These are phyloP conservation scores for Callimorpha dominula DNA, from an alignment of 2,888 invertebrate genomes.

Conservation along the genomic window DNA sequence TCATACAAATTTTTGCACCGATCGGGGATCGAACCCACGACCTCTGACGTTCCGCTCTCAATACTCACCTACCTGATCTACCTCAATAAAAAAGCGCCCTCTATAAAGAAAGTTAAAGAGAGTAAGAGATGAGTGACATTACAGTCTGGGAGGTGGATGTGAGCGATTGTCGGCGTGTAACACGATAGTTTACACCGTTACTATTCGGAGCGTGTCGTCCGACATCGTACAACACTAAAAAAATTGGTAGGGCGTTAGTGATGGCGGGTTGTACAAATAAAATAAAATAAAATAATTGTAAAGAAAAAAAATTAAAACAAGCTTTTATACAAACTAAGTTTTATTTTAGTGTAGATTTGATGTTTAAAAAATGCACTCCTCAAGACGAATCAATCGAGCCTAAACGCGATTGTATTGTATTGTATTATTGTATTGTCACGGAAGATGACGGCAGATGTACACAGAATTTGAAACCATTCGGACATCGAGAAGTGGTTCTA, in stretches of 20 bases:
- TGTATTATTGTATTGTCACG: no score
- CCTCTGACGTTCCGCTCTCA: no score
- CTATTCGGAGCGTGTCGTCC: slow-evolving; percentile 52
- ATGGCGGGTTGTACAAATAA: slow-evolving; percentile 7
- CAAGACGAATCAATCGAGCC: no score
- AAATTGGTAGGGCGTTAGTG: slow-evolving; percentile 22
- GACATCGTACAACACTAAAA: slow-evolving; percentile 39
- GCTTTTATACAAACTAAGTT: no score
- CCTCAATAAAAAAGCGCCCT: not conserved
- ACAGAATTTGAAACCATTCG: no score
- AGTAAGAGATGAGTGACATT: slow-evolving; percentile 9
- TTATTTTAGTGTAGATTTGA: no score
- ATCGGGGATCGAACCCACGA: no score
- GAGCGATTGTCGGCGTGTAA: slow-evolving; percentile 41
- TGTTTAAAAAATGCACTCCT: no score
- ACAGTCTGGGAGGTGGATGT: slow-evolving; percentile 26
- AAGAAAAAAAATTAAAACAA: no score
- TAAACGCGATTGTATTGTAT: not conserved
- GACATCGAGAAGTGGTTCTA: no score
- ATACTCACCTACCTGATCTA: not conserved
- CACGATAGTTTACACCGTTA: slow-evolving; percentile 44
- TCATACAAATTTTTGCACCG: no score
- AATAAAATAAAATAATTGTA: not conserved
- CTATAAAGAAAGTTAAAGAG: not conserved
- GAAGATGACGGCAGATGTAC: no score